phyloP scores from a whole-genome alignment of 2,113 vertebrate genomes.

The Mohoua ochrocephala region DNA sequence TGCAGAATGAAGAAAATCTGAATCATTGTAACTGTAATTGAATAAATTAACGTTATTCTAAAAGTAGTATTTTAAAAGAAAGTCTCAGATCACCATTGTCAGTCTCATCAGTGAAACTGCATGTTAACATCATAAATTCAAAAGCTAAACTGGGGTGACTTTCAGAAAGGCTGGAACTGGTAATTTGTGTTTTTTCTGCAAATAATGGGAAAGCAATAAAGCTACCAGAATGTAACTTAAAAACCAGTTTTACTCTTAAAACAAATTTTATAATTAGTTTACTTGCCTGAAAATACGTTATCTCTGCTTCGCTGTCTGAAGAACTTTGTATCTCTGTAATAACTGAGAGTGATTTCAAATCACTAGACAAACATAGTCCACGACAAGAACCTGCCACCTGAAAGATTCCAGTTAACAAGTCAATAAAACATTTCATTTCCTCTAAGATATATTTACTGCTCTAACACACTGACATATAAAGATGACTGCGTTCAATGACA shows the following conservation, averaged over 20 bases:
- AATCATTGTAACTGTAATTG: neutral
- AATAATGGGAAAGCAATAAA: neutral
- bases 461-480: neutral
- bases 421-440: neutral
- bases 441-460: neutral
- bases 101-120: neutral
- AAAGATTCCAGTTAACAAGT: neutral
- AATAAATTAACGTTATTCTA: neutral
- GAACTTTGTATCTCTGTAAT: conserved; percentile 80
- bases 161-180: neutral
- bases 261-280: neutral
- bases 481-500: neutral
- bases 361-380: conserved; percentile 89
- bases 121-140: neutral
- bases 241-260: neutral
- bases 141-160: neutral
- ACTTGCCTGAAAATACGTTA: conserved; percentile 87
- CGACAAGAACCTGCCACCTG: conserved; percentile 88
- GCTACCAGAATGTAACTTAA: neutral
- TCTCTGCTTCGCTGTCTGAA: conserved; percentile 70
- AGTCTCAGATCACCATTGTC: neutral
- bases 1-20: neutral
- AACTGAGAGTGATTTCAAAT: conserved; percentile 90
- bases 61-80: neutral
- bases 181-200: neutral